Percentiles rank a stretch among this genome's conserved stretches.
Conservation (phyloP, 2,113 vertebrate genomes). For the Rhinichthys klamathensis region DNA sequence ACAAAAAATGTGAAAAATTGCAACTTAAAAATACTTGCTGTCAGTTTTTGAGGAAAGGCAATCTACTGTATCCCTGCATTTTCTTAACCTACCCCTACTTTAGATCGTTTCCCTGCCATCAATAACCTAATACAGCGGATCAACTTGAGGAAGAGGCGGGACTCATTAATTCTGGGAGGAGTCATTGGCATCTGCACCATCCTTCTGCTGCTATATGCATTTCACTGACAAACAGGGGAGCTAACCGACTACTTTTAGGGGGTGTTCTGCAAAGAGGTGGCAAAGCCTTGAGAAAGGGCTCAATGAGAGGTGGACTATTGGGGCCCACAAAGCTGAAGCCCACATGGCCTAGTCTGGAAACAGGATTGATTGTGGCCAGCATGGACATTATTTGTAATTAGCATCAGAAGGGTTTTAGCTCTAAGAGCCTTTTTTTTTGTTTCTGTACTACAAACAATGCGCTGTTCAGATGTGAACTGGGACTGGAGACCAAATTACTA, state of each 20-base stretch:
- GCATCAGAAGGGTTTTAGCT: slow-evolving; percentile 57
- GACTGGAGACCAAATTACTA: slow-evolving; percentile 68
- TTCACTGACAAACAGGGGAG: slow-evolving; percentile 81
- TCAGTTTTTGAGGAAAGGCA: background rate
- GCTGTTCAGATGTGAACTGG: slow-evolving; percentile 54
- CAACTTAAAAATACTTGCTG: background rate
- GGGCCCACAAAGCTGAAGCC: slow-evolving; percentile 60
- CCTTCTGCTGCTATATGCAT: slow-evolving; percentile 90
- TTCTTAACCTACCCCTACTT: slow-evolving; percentile 64
- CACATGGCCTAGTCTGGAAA: slow-evolving; percentile 61
- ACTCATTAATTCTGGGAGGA: slow-evolving; percentile 90
- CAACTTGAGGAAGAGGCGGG: slow-evolving; percentile 94
- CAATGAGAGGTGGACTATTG: slow-evolving; percentile 56
- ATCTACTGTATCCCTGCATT: background rate
- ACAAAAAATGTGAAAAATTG: background rate
- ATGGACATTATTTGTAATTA: slow-evolving; percentile 68
- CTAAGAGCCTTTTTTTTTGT: slow-evolving; percentile 55
- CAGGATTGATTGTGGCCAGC: slow-evolving; percentile 62
- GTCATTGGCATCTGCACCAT: slow-evolving; percentile 94
- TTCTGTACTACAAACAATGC: slow-evolving; percentile 45
- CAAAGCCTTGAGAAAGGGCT: slow-evolving; percentile 55
- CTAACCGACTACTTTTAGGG: slow-evolving; percentile 46
- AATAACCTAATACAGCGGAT: slow-evolving; percentile 97
- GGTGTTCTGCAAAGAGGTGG: slow-evolving; percentile 56
- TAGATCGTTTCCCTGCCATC: slow-evolving; percentile 95